Evolutionary conservation across 2,113 vertebrate genomes (phyloP), one percentile per base, ranked within the genome.

Genomic region (Eurypyga helias): DNA sequence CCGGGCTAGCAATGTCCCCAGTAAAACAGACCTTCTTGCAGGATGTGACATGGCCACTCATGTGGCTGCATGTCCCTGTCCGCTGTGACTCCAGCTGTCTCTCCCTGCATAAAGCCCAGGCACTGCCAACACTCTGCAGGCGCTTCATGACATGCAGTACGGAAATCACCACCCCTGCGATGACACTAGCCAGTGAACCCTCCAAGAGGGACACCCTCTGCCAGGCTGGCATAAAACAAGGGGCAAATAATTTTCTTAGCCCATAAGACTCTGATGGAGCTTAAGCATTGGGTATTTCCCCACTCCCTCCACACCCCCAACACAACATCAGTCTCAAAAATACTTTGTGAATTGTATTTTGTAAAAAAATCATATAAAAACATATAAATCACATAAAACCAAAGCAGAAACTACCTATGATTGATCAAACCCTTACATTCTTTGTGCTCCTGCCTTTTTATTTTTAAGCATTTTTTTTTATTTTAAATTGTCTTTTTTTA

Each of bases 231-330:
- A 43, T 36, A 46, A 71, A 87, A 48, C 21, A 49, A 12, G 17
- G 23, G 48, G 29, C 14, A 92, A 90, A 51, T 46, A 0, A 23
- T 90, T 77, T 93, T 52, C 29, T 66, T 52, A 69, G 34, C 26
- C 24, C n/a, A 7, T 10, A 28, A 84, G 36, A 65, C 72, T 91
- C 55, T 72, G 13, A 18, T 82, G 72, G 34, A 89, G 13, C 51
- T 71, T 19, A 43, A 64, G n/a, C 20, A 13, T 4, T 58, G 10
- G 2, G 0, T 2, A 24, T 65, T 25, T 38, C 31, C 2, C 4
- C 29, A 29, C 17, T 10, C 1, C 15, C 43, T 31, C 2, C 4
- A 23, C 33, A 15, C 10, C 1, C 11, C 43, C 46, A 41, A 90
- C 41, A 11, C 62, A 83, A 66, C 21, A 58, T 43, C 51, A 29